Conservation (phyloP, 2,888 invertebrate species). For the Hermaeophaga mercurialis region DNA sequence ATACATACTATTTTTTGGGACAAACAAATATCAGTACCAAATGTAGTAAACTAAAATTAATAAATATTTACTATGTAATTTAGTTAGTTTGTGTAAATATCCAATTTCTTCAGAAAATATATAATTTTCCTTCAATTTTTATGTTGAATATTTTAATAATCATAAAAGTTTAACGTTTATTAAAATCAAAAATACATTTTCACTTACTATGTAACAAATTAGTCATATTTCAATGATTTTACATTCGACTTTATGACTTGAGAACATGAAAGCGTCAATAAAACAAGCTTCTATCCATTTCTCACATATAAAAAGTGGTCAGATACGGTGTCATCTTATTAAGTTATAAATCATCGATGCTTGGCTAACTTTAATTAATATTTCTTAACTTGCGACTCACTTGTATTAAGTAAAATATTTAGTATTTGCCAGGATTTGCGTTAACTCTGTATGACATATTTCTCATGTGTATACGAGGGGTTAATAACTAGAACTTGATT, state of each 20-base stretch:
- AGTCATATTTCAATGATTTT: constrained; percentile 15
- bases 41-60: too few species aligned
- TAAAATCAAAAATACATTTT: background rate
- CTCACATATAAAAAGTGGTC: constrained; percentile 11
- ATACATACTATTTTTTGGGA: too few species aligned
- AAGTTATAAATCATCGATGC: constrained; percentile 20
- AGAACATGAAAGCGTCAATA: constrained; percentile 4
- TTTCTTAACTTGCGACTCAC: constrained; percentile 16
- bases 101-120: too few species aligned
- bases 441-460: too few species aligned
- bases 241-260: constrained; percentile 2
- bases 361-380: constrained; percentile 16
- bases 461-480: too few species aligned
- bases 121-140: too few species aligned
- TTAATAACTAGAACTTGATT: too few species aligned
- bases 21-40: too few species aligned
- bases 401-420: constrained; percentile 10
- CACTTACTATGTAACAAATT: constrained; percentile 6
- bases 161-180: background rate
- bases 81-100: too few species aligned
- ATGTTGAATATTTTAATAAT: background rate
- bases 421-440: background rate
- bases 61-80: too few species aligned
- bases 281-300: constrained; percentile 9
- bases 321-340: constrained; percentile 12